These are phyloP conservation scores for Drosophila fulvimacula DNA, from an alignment of 2,888 invertebrate species.

Conservation along the genomic window DNA sequence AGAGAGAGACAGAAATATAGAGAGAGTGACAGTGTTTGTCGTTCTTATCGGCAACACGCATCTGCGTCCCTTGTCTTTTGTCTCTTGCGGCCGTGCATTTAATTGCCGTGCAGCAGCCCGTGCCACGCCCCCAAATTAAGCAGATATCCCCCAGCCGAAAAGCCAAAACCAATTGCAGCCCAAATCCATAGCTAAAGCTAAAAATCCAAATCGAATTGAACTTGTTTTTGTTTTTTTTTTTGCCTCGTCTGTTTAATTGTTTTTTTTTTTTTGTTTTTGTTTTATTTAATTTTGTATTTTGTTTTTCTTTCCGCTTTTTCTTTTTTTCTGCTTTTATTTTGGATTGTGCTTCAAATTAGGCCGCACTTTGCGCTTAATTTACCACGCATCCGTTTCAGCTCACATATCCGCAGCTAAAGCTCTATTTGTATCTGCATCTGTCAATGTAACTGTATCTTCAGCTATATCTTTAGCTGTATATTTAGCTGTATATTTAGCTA, in stretches of 20 bases:
- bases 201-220: conserved; percentile 16
- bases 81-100: conserved; percentile 55
- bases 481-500: conserved; percentile 1
- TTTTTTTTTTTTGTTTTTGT: conserved; percentile 29
- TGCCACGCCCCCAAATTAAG: conserved; percentile 19
- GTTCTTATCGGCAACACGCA: conserved; percentile 47
- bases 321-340: background rate
- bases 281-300: conserved; percentile 16
- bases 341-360: conserved; percentile 37
- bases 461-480: conserved; percentile 3
- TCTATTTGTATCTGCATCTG: conserved; percentile 3
- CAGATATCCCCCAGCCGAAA: conserved; percentile 4
- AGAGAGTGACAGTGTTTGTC: conserved; percentile 2
- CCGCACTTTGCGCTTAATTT: conserved; percentile 47
- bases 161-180: conserved; percentile 16
- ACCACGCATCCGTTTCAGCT: conserved; percentile 31
- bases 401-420: conserved; percentile 11
- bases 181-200: conserved; percentile 14
- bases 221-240: conserved; percentile 22
- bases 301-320: conserved; percentile 21
- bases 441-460: conserved; percentile 3
- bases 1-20: background rate
- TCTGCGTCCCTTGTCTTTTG: conserved; percentile 42
- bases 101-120: conserved; percentile 45
- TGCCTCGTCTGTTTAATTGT: conserved; percentile 43